Evolutionary conservation across 2,113 vertebrate species (phyloP).

Genomic region (Tragelaphus buxtoni): DNA sequence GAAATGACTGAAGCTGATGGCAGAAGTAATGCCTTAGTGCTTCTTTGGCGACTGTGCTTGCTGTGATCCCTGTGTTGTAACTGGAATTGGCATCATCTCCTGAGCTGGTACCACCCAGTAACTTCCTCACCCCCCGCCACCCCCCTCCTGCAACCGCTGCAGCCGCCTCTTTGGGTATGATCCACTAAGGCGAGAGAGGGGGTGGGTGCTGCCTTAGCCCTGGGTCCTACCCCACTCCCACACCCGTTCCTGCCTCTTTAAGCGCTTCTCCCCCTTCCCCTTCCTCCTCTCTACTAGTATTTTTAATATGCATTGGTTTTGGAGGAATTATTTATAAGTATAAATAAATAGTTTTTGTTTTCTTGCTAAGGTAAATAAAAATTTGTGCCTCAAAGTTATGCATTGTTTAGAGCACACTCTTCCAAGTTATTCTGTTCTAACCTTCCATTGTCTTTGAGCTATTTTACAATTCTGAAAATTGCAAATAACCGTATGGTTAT

Average conservation of each 20-base stretch:
- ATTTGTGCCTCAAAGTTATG: background rate
- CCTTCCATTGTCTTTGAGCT: background rate
- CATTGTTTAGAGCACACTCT: background rate
- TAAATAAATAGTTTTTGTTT: background rate
- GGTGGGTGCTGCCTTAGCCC: background rate
- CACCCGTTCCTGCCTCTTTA: background rate
- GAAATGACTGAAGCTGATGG: background rate
- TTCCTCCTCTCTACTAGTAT: background rate
- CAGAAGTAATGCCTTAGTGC: background rate
- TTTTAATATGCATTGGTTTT: background rate
- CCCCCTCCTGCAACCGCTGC: fast-evolving
- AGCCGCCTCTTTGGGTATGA: fast-evolving
- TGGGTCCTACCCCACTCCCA: background rate
- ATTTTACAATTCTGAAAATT: background rate
- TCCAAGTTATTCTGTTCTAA: background rate
- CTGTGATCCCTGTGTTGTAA: background rate
- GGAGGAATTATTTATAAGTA: background rate
- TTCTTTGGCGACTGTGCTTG: background rate
- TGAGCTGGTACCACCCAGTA: background rate
- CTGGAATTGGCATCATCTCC: background rate
- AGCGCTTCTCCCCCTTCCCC: background rate
- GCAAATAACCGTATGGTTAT: background rate
- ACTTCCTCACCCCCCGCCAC: background rate
- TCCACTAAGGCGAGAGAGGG: background rate
- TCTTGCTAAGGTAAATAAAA: background rate